Conservation (phyloP, 2,797 vertebrate species). For the Pangasius krempfi region DNA sequence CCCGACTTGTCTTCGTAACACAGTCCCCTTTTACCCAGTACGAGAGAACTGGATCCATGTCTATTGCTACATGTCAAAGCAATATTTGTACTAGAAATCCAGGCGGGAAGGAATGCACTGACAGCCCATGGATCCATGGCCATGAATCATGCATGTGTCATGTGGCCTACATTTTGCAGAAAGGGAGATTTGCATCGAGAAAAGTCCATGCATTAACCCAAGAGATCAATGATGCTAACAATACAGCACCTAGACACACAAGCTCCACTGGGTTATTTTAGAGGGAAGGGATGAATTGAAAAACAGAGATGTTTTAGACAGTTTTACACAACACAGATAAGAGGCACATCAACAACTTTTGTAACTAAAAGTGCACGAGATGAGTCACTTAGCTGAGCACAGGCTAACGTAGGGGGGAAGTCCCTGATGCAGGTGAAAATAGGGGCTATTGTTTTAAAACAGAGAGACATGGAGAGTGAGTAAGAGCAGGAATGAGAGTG, state of each 20-base stretch:
- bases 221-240: background rate
- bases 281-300: background rate
- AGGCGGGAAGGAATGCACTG: background rate
- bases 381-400: slow-evolving; percentile 11
- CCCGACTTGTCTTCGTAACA: background rate
- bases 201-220: background rate
- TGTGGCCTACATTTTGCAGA: slow-evolving; percentile 18
- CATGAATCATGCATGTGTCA: slow-evolving; percentile 24
- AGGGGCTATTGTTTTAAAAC: slow-evolving; percentile 21
- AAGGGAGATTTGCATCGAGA: background rate
- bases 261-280: background rate
- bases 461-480: background rate
- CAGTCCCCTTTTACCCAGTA: slow-evolving; percentile 25
- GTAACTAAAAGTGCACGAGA: background rate
- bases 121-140: background rate
- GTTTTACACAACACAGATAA: slow-evolving; percentile 15
- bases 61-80: slow-evolving; percentile 3
- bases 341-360: background rate
- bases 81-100: slow-evolving; percentile 19
- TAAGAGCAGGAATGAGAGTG: slow-evolving; percentile 32
- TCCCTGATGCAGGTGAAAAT: slow-evolving; percentile 39
- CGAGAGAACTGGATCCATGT: background rate
- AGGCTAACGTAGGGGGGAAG: background rate
- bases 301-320: slow-evolving; percentile 1
- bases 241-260: slow-evolving; percentile 5